Evolutionary conservation across 2,888 invertebrate genomes (phyloP).

Genomic region (Pterostichus niger): DNA sequence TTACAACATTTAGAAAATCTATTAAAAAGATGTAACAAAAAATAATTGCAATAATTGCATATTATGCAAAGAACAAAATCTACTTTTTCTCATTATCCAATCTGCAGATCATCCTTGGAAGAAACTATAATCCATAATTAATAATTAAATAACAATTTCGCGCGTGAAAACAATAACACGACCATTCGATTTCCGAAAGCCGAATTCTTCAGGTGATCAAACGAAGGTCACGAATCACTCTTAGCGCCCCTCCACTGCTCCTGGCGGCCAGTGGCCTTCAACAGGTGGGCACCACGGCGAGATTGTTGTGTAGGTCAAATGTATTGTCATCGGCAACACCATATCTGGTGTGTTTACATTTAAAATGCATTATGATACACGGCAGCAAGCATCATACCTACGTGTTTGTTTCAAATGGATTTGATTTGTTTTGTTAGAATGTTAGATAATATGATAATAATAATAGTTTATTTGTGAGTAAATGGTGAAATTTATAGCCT

Average conservation of each 20-base stretch:
- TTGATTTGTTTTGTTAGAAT: neutral
- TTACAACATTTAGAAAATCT: too few species aligned
- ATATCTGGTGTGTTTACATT: neutral
- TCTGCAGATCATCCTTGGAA: neutral
- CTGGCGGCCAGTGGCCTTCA: constrained; percentile 1
- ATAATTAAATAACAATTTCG: constrained; percentile 36
- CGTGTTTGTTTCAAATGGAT: neutral
- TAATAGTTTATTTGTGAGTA: too few species aligned
- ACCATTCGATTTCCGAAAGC: constrained; percentile 22
- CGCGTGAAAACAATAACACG: constrained; percentile 33
- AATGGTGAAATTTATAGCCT: too few species aligned
- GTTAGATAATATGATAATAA: neutral
- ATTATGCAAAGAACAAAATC: too few species aligned
- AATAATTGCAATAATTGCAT: too few species aligned
- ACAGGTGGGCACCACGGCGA: constrained; percentile 4
- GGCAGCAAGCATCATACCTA: neutral
- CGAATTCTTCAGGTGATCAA: constrained; percentile 28
- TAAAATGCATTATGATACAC: neutral
- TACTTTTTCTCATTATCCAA: neutral
- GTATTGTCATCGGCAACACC: constrained; percentile 10
- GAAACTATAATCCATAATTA: neutral
- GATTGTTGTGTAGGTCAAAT: neutral
- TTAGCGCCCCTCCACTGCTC: neutral
- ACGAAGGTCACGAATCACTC: constrained; percentile 10
- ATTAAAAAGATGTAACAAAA: too few species aligned